phyloP scores from a whole-genome alignment of 2,888 invertebrate species.

The Cosmia trapezina region DNA sequence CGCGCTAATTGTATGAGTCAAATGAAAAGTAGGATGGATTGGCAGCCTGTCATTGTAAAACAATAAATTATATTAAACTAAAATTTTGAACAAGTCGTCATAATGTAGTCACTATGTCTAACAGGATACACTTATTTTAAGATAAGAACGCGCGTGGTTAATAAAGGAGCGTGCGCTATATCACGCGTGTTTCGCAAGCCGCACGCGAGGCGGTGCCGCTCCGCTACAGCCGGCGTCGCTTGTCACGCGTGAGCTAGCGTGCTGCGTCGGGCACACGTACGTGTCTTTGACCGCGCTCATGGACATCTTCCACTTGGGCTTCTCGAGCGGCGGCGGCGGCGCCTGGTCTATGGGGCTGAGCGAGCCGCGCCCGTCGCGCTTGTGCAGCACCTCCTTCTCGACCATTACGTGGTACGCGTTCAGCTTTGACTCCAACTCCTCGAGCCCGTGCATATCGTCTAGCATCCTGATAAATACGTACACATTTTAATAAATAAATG shows the following conservation, averaged over 20 bases:
- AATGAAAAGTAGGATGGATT: constrained; percentile 32
- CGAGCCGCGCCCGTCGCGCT: constrained; percentile 82
- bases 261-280: constrained; percentile 72
- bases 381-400: constrained; percentile 91
- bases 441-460: constrained; percentile 93
- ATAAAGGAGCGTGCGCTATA: constrained; percentile 23
- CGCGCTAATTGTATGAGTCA: constrained; percentile 48
- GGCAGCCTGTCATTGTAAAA: constrained; percentile 21
- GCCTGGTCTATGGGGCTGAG: constrained; percentile 86
- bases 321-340: constrained; percentile 88
- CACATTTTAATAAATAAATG: constrained; percentile 63
- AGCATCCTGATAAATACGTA: constrained; percentile 86
- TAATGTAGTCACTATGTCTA: constrained; percentile 18
- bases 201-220: not conserved
- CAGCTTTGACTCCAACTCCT: constrained; percentile 94
- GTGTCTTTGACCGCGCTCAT: constrained; percentile 91
- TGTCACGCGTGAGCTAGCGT: constrained; percentile 38
- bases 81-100: not conserved
- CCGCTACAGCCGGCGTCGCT: not conserved
- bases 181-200: constrained; percentile 35
- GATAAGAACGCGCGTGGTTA: constrained; percentile 6
- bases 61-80: constrained; percentile 12
- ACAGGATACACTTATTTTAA: constrained; percentile 14
- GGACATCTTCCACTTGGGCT: constrained; percentile 93
- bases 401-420: constrained; percentile 95